phyloP scores from a whole-genome alignment of 2,797 vertebrate genomes.

The Chelonia mydas region DNA sequence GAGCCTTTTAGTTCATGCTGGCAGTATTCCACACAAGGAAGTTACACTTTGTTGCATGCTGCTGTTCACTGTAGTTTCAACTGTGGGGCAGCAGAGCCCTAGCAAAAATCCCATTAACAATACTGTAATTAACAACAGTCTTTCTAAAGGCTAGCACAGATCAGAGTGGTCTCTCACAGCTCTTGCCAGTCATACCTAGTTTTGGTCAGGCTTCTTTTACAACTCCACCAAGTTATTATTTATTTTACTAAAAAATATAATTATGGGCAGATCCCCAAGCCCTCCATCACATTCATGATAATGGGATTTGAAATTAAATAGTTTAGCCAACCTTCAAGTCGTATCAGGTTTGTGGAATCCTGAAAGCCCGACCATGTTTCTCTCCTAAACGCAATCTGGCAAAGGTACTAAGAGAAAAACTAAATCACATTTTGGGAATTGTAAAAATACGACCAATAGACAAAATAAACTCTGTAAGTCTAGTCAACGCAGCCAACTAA shows the following conservation, averaged over 20 bases:
- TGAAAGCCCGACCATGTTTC: accelerated
- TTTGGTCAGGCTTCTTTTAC: accelerated
- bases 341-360: not conserved
- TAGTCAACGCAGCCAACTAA: not conserved
- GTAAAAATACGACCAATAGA: not conserved
- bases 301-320: accelerated
- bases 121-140: not conserved
- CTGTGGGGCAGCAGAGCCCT: too few species aligned
- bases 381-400: not conserved
- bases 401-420: not conserved
- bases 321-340: not conserved
- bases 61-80: too few species aligned
- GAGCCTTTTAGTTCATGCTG: too few species aligned
- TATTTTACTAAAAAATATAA: not conserved
- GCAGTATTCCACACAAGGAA: too few species aligned
- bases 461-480: not conserved
- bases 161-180: too few species aligned
- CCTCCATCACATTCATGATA: accelerated
- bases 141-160: not conserved
- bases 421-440: not conserved
- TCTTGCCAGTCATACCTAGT: not conserved
- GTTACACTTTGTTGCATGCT: too few species aligned
- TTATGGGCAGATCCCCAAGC: accelerated
- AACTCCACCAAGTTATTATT: accelerated
- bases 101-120: not conserved